Evolutionary conservation across 2,113 vertebrate genomes (phyloP), one percentile per base, ranked within the genome.

Genomic region (Sebastes schlegelii): DNA sequence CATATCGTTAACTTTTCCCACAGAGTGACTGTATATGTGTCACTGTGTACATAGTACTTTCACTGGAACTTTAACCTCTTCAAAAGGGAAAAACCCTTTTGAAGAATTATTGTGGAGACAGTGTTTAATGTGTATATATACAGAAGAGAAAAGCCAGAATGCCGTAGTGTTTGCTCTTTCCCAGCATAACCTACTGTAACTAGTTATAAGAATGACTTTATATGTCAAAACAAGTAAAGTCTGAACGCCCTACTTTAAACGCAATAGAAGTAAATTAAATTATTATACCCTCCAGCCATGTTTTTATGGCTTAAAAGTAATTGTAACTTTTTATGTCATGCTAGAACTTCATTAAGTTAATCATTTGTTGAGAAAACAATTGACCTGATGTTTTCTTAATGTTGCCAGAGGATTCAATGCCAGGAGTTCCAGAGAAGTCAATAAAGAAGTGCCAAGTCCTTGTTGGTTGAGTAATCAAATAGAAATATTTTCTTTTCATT

Each of bases 221-320:
- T 65, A 17, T 67, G 70, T 65, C 57, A 9, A 46, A 67, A 62
- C 77, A 74, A 70, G 49, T 21, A 12, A 55, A 55, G 26, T 0
- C 5, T 40, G 10, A 49, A 45, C 5, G 0, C 8, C 23, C 52
- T n/a, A 13, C 21, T 62, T 55, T 48, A 66, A 14, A 45, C 0
- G 4, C 42, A 55, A 17, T 17, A 26, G 4, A 68, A 6, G 10
- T 13, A 21, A 57, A 26, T 21, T 8, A 21, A 85, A 21, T 17
- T 23, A 79, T 73, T 19, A 17, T 16, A 45, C 46, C 84, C 70
- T 70, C 4, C 1, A 55, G 76, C 58, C 61, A 17, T 54, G 23
- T 63, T 83, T 64, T 63, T 6, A 26, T 46, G 23, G 26, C 13
- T 49, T 42, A 6, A 55, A 65, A 49, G 49, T 40, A 52, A 19